A percentile compares a stretch with the other conserved stretches of the same genome.
phyloP scores from a whole-genome alignment of 2,113 vertebrate genomes.

The Etheostoma cragini region DNA sequence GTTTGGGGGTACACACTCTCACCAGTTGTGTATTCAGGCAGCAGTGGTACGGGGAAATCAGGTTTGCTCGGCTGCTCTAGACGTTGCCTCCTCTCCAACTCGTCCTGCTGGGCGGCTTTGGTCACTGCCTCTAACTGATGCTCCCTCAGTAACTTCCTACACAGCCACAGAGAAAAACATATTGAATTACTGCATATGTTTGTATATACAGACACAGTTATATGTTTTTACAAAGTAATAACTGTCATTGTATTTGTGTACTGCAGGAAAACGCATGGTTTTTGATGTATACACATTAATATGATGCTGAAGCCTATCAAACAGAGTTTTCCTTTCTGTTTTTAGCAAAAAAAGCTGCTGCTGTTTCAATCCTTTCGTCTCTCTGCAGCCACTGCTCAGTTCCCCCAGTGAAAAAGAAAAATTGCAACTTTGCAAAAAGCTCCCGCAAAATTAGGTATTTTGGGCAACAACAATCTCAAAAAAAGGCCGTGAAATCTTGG shows the following conservation, averaged over 20 bases:
- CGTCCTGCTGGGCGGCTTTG: slow-evolving; percentile 95
- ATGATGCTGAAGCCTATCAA: background rate
- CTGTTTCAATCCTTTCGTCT: no score
- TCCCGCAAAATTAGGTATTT: no score
- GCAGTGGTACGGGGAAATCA: slow-evolving; percentile 86
- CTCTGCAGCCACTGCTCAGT: no score
- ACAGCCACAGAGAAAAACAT: background rate
- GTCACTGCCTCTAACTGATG: slow-evolving; percentile 95
- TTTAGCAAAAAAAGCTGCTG: background rate
- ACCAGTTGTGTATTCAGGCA: slow-evolving; percentile 76
- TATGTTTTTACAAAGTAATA: background rate
- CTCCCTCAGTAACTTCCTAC: slow-evolving; percentile 93
- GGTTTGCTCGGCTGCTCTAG: slow-evolving; percentile 90
- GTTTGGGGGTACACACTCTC: background rate
- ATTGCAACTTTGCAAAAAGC: no score
- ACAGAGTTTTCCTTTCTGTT: background rate
- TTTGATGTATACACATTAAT: background rate
- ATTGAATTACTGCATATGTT: background rate
- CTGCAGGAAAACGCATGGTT: background rate
- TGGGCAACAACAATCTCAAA: no score
- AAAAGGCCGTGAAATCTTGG: no score
- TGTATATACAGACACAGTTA: no score
- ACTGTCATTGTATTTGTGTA: background rate
- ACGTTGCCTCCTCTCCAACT: slow-evolving; percentile 91
- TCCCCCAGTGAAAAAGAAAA: no score